These are phyloP conservation scores for Mesorhabditis belari DNA, from an alignment of 2,888 invertebrate species.

Conservation along the genomic window DNA sequence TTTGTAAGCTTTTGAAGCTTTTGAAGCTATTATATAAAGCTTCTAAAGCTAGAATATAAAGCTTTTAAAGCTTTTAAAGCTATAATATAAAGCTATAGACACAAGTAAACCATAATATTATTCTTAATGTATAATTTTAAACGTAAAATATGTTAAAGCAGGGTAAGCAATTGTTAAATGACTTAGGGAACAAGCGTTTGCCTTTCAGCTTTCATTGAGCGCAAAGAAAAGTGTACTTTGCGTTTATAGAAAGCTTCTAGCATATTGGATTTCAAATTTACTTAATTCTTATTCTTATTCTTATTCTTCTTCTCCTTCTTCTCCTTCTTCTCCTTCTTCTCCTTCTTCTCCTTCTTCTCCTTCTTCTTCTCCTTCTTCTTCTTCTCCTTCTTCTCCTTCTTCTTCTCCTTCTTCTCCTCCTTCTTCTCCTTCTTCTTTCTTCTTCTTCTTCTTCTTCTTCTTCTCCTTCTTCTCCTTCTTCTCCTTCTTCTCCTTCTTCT, in stretches of 20 bases:
- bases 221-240: no score
- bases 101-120: no score
- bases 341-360: slow-evolving; percentile 1
- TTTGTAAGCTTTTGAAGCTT: neutral
- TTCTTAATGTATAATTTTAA: no score
- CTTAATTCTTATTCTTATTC: no score
- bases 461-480: slow-evolving; percentile 2
- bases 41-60: neutral
- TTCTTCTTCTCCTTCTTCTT: slow-evolving; percentile 2
- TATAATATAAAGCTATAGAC: no score
- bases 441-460: neutral
- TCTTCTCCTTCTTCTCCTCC: slow-evolving; percentile 1
- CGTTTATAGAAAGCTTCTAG: neutral
- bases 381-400: neutral
- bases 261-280: neutral
- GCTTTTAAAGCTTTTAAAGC: neutral
- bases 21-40: neutral
- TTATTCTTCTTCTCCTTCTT: neutral
- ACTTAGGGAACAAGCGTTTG: no score
- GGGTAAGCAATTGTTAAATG: no score
- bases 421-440: slow-evolving; percentile 1
- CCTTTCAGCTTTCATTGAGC: neutral
- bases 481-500: neutral
- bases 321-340: neutral
- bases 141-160: no score